phyloP scores from a whole-genome alignment of 1,140 invertebrate genomes.

The Drosophila littoralis region DNA sequence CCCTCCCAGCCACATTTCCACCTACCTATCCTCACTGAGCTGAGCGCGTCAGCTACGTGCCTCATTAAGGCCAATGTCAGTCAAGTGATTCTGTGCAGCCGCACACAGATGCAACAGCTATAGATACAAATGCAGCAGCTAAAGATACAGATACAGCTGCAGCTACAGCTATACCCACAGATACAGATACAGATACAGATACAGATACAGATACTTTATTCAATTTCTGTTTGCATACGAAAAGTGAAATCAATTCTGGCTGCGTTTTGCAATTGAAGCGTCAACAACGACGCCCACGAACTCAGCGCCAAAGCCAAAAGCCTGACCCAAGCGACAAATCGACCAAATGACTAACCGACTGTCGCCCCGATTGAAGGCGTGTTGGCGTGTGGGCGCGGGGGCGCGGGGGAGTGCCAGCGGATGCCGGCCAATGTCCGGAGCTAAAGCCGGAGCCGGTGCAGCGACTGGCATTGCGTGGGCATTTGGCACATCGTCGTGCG shows the following conservation, averaged over 20 bases:
- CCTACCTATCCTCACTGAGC: background rate
- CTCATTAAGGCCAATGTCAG: conserved; percentile 81
- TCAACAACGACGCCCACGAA: conserved; percentile 43
- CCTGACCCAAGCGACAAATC: conserved; percentile 25
- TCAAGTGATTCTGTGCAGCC: conserved; percentile 57
- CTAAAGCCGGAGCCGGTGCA: conserved; percentile 13
- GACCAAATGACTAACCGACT: conserved; percentile 18
- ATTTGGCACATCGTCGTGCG: conserved; percentile 18
- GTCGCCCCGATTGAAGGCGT: conserved; percentile 1
- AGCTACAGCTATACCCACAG: conserved; percentile 10
- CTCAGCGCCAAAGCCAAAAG: conserved; percentile 19
- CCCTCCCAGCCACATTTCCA: background rate
- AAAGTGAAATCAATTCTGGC: conserved; percentile 75
- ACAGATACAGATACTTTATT: conserved; percentile 32
- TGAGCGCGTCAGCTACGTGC: conserved; percentile 50
- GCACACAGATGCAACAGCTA: conserved; percentile 19
- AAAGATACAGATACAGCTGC: conserved; percentile 20
- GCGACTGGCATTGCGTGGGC: conserved; percentile 14
- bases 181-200: conserved; percentile 11
- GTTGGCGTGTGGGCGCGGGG: conserved; percentile 2
- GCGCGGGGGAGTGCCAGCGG: conserved; percentile 1
- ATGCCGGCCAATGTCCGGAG: conserved; percentile 43
- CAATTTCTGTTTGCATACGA: conserved; percentile 43
- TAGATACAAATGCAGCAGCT: conserved; percentile 35
- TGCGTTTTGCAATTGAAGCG: conserved; percentile 71